phyloP scores from a whole-genome alignment of 2,888 invertebrate species.

The Carterocephalus palaemon region DNA sequence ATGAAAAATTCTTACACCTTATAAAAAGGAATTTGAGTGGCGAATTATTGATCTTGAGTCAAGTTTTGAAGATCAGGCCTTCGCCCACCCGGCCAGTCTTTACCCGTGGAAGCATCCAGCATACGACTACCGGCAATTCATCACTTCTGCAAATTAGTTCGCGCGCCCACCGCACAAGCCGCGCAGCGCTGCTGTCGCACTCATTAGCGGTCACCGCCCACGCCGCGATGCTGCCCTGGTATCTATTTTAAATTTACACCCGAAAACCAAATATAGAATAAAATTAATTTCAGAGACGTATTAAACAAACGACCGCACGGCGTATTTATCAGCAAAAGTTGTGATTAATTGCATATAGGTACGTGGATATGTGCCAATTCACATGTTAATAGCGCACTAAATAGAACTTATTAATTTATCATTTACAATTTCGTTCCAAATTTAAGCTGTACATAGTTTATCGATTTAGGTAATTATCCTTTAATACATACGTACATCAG shows the following conservation, averaged over 20 bases:
- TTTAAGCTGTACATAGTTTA: too few relatives aligned
- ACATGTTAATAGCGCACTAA: too few relatives aligned
- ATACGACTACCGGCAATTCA: constrained; percentile 53
- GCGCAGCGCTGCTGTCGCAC: constrained; percentile 65
- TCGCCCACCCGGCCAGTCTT: constrained; percentile 23
- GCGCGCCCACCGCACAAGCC: constrained; percentile 59
- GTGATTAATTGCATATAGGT: constrained; percentile 4
- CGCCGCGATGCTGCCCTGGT: constrained; percentile 49
- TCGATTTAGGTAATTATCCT: too few relatives aligned
- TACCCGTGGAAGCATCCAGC: constrained; percentile 30
- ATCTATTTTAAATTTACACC: constrained; percentile 33
- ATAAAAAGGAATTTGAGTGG: too few relatives aligned
- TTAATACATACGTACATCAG: too few relatives aligned
- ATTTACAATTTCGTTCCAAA: too few relatives aligned
- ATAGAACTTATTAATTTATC: too few relatives aligned
- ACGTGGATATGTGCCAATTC: too few relatives aligned
- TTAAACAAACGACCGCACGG: constrained; percentile 12
- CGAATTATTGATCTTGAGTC: too few relatives aligned
- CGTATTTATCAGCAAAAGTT: constrained; percentile 10
- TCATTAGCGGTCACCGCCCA: constrained; percentile 67
- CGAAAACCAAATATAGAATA: constrained; percentile 21
- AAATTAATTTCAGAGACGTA: constrained; percentile 19
- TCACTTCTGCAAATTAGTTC: constrained; percentile 70
- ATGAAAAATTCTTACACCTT: too few relatives aligned
- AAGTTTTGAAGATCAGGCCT: too few relatives aligned